These are phyloP conservation scores for Drosophila carrolli DNA, from an alignment of 1,140 invertebrate genomes.

Conservation along the genomic window DNA sequence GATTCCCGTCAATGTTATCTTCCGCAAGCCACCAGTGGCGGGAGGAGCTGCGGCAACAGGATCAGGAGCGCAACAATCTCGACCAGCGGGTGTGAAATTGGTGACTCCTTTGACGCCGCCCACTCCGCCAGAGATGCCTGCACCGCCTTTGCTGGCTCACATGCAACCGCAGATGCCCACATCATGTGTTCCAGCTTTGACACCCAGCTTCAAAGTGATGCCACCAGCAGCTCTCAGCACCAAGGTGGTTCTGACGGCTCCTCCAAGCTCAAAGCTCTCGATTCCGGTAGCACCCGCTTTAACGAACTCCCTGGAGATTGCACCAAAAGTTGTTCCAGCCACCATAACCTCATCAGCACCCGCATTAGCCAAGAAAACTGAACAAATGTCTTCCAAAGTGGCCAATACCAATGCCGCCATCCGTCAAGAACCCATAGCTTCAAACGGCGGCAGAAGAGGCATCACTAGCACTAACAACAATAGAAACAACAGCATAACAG, in stretches of 20 bases:
- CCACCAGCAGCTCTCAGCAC: constrained; percentile 11
- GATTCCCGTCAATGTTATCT: constrained; percentile 83
- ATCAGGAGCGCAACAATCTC: neutral
- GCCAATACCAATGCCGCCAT: constrained; percentile 46
- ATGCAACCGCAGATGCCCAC: constrained; percentile 17
- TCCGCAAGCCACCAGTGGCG: constrained; percentile 61
- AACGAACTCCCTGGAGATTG: constrained; percentile 4
- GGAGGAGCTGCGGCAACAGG: constrained; percentile 5
- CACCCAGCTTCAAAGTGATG: constrained; percentile 14
- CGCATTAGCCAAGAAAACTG: constrained; percentile 49
- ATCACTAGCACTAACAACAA: constrained; percentile 32
- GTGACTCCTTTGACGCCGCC: constrained; percentile 58
- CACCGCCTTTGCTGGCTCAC: constrained; percentile 29
- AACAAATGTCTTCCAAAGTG: constrained; percentile 78
- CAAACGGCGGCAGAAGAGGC: constrained; percentile 24
- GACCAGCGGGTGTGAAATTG: constrained; percentile 37
- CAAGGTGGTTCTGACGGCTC: constrained; percentile 1
- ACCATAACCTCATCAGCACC: constrained; percentile 14
- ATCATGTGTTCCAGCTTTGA: constrained; percentile 24
- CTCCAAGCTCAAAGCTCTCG: constrained; percentile 8
- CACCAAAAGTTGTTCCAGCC: neutral
- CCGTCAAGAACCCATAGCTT: constrained; percentile 21
- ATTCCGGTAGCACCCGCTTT: neutral
- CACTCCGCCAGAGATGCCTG: constrained; percentile 37
- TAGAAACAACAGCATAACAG: constrained; percentile 5